Evolutionary conservation across 2,888 invertebrate species (phyloP), one percentile per base, ranked within the genome.

Genomic region (Aleiodes leptofemur): DNA sequence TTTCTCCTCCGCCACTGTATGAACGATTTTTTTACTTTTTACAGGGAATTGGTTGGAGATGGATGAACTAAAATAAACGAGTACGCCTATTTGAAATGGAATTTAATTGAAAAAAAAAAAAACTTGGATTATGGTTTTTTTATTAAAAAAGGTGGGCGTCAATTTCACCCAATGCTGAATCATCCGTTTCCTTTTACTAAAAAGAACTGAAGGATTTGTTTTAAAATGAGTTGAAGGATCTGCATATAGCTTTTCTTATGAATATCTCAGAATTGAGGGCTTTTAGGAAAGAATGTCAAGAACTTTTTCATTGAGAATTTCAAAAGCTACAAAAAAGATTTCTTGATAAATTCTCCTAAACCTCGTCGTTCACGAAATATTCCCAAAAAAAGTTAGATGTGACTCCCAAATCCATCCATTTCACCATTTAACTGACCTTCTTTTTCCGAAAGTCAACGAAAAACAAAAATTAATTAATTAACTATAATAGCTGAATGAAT

Each of bases 131-230:
- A 74, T 79, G 79, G 78, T 80, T 69, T 74, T 72, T 23, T 72
- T 23, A 9, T 50, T 16, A 61, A 80, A 83, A 83, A 82, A 87
- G 87, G 86, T 88, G 85, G 85, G 87, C 83, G 80, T 82, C 78
- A 82, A 78, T 79, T 80, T 80, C 69, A 70, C 56, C 76, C 76
- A 76, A 78, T 61, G 77, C 61, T 75, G 73, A 78, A 76, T 75
- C 79, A 79, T 76, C 34, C 61, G 74, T 78, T 23, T 77, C 69
- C 48, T 73, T 73, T 75, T 77, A 73, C 56, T 74, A 9, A 79
- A 79, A 79, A 64, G 66, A 73, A 34, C 53, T 64, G 31, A 31
- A 66, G 43, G 70, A 72, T 34, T 34, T 6, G 34, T 2, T 34
- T 34, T 3, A 6, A 34, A 34, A 34, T 34, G 5, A 34, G 34